Evolutionary conservation across 2,797 vertebrate species (phyloP).

Genomic region (Emydoidea blandingii): DNA sequence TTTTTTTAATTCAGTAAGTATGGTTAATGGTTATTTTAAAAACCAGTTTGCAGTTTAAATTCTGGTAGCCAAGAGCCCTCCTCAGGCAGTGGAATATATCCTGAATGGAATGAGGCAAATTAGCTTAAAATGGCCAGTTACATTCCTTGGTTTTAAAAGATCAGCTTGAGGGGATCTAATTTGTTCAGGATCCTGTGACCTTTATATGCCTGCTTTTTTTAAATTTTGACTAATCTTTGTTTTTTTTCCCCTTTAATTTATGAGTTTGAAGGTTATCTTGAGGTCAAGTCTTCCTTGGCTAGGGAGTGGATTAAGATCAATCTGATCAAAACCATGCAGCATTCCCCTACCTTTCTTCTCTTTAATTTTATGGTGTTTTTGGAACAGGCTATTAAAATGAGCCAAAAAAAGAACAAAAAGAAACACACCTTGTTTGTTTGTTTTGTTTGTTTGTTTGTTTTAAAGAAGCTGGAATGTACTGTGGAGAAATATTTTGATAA

Average conservation of each 20-base stretch:
- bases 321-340: background rate
- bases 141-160: background rate
- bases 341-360: background rate
- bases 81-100: background rate
- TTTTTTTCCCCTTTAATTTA: slow-evolving; percentile 28
- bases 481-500: background rate
- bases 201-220: background rate
- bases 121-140: background rate
- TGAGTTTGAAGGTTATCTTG: slow-evolving; percentile 41
- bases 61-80: background rate
- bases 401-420: background rate
- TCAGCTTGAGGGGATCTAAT: background rate
- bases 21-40: background rate
- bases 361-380: background rate
- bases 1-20: background rate
- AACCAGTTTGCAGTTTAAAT: background rate
- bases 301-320: background rate
- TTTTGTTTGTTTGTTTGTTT: background rate
- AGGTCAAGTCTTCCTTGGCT: slow-evolving; percentile 14
- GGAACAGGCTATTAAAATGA: background rate
- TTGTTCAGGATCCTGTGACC: background rate
- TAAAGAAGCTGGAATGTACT: background rate
- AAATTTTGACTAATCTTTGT: background rate
- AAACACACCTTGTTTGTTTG: background rate
- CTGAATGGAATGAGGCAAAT: background rate